Base-by-base conservation (phyloP, 2,888 invertebrate species). In the Fragum whitleyi region DNA sequence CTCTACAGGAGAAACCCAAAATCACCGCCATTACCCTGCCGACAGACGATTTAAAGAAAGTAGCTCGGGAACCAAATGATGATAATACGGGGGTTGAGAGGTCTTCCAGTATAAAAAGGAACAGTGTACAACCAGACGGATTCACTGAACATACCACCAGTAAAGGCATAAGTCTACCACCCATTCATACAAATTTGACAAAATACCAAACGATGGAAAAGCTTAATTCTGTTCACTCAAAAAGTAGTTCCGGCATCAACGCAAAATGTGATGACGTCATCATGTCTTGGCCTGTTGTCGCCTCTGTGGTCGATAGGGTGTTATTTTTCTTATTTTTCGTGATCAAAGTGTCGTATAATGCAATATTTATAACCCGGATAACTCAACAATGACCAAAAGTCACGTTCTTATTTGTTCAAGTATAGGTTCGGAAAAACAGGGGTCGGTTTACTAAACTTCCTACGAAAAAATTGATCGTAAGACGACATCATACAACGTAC, bases 21-120 rank as follows among this genome's bases (percentile, higher is more conserved):
- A n/a, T 19, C 19, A 21, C 42, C 14, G 28, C 42, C 14, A 16
- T 77, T 0, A 80, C 36, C 23, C 68, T 83, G 28, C 80, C 78
- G 0, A 83, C 83, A 0, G 83, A 83, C 53, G 75, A 83, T 53
- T 59, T 83, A 6, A 68, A 59, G 73, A 83, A 80, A 70, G 73
- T 83, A n/a, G 74, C 77, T 26, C 59, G 77, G 28, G 53, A 26
- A 3, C 19, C 62, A 14, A 28, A 16, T 1, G 32, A 70, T 16
- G 32, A 55, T 19, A 1, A 29, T n/a, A 55, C 16, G 2, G 42
- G 65, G 14, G 23, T 23, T 2, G 65, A 65, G 9, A 21, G 21
- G 16, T 9, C 21, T 26, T 16, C 1, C 21, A 42, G 26, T 36
- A 7, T 19, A 23, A 55, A 55, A 51, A 55, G 42, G 28, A 83